Evolutionary conservation across 2,888 invertebrate species (phyloP).

Genomic region (Archips crataeganus): DNA sequence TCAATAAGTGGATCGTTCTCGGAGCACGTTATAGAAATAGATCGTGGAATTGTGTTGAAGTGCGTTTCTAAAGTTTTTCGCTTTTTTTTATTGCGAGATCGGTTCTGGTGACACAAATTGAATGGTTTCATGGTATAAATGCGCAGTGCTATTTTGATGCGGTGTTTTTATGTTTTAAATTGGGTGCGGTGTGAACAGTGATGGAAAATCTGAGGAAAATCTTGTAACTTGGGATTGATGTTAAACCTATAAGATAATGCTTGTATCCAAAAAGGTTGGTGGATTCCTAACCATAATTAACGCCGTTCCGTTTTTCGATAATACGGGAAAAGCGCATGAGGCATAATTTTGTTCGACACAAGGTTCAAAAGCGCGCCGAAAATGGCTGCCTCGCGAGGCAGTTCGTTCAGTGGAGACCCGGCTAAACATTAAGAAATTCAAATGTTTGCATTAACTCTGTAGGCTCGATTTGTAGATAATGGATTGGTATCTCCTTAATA

Average conservation of each 20-base stretch:
- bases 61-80: slow-evolving; percentile 42
- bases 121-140: slow-evolving; percentile 49
- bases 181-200: background rate
- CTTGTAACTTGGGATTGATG: background rate
- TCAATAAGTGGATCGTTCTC: background rate
- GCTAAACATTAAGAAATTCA: too few relatives aligned
- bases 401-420: too few relatives aligned
- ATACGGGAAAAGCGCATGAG: background rate
- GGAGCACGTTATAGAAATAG: slow-evolving; percentile 7
- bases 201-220: background rate
- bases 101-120: slow-evolving; percentile 64
- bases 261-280: background rate
- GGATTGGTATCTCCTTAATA: too few relatives aligned
- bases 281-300: background rate
- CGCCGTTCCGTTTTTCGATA: too few relatives aligned
- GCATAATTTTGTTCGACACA: too few relatives aligned
- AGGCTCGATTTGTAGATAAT: too few relatives aligned
- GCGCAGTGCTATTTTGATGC: slow-evolving; percentile 36
- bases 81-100: slow-evolving; percentile 49
- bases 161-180: slow-evolving; percentile 1
- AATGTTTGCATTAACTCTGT: too few relatives aligned
- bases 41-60: slow-evolving; percentile 26
- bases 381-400: background rate
- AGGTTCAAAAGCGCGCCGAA: too few relatives aligned
- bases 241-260: background rate